These are phyloP conservation scores for Phrixothrix hirtus DNA, from an alignment of 2,888 invertebrate genomes.

Conservation along the genomic window DNA sequence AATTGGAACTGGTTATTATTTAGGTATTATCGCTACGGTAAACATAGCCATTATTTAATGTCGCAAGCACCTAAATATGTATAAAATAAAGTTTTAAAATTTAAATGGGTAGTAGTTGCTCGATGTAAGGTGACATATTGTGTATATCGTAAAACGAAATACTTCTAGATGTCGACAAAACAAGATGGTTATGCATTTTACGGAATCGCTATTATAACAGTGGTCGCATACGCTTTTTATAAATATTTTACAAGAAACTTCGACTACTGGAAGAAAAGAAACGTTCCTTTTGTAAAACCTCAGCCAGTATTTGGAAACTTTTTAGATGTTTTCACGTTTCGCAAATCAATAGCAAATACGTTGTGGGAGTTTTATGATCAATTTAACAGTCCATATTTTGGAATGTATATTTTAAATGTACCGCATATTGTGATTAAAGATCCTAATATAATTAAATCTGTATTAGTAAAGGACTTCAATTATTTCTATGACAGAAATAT, in stretches of 20 bases:
- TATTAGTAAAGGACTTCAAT: constrained; percentile 58
- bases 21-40: no score
- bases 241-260: constrained; percentile 35
- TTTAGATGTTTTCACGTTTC: constrained; percentile 46
- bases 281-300: constrained; percentile 35
- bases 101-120: no score
- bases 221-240: background rate
- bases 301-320: constrained; percentile 54
- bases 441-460: constrained; percentile 56
- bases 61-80: no score
- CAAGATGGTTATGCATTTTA: no score
- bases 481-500: constrained; percentile 57
- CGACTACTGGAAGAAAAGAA: constrained; percentile 54
- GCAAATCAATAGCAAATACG: constrained; percentile 45
- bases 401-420: constrained; percentile 58
- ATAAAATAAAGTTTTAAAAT: no score
- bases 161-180: no score
- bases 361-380: constrained; percentile 42
- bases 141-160: no score
- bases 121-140: no score
- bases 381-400: constrained; percentile 50
- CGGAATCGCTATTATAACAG: background rate
- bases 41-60: no score
- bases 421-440: constrained; percentile 57
- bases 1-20: no score